Evolutionary conservation across 2,113 vertebrate species (phyloP).

Genomic region (Vidua macroura): DNA sequence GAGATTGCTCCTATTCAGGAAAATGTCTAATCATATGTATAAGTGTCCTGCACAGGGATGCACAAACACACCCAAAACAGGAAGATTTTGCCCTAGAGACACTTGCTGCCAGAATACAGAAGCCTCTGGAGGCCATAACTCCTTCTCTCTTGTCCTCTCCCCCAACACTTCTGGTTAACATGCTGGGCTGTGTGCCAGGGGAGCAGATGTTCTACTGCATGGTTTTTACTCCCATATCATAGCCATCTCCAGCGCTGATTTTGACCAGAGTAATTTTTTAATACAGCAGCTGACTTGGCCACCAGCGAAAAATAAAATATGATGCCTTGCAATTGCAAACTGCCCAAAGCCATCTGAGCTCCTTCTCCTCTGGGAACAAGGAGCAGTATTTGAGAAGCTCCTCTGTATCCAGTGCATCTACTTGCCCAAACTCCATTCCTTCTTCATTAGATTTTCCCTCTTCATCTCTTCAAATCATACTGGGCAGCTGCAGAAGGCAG

Average conservation of each 20-base stretch:
- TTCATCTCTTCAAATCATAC: background rate
- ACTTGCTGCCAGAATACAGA: accelerated
- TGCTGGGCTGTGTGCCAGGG: slow-evolving; percentile 16
- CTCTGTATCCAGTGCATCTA: background rate
- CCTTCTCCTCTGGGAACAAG: background rate
- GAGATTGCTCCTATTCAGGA: background rate
- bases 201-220: background rate
- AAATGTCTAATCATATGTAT: background rate
- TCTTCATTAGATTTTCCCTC: background rate
- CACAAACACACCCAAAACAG: accelerated
- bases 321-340: background rate
- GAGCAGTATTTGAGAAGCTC: background rate
- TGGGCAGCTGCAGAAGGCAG: background rate
- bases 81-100: background rate
- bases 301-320: background rate
- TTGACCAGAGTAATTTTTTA: background rate
- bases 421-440: background rate
- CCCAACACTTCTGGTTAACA: background rate
- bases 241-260: background rate
- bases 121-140: background rate
- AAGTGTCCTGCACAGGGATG: background rate
- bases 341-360: background rate
- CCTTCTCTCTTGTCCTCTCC: background rate
- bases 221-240: background rate
- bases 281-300: background rate